Evolutionary conservation across 2,113 vertebrate species (phyloP).

Genomic region (Lates calcarifer): DNA sequence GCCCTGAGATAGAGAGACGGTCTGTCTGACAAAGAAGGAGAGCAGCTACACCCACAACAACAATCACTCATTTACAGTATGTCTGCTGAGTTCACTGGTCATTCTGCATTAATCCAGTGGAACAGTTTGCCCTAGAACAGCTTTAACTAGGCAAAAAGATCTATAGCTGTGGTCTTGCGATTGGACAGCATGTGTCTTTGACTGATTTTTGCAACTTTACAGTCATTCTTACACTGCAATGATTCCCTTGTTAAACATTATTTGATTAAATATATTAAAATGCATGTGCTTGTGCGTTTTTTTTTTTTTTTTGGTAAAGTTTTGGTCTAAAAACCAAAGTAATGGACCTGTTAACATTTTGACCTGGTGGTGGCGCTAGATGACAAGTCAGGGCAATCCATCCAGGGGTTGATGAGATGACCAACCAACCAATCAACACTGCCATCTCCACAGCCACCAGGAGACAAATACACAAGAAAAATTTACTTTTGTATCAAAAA

Average conservation of each 20-base stretch:
- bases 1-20: slow-evolving; percentile 27
- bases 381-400: not conserved
- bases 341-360: not conserved
- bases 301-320: not conserved
- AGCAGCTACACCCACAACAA: slow-evolving; percentile 19
- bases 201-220: not conserved
- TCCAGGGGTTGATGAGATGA: not conserved
- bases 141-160: too few species aligned
- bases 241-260: not conserved
- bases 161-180: too few species aligned
- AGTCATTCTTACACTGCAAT: not conserved
- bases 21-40: slow-evolving; percentile 18
- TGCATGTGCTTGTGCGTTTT: not conserved
- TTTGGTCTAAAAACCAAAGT: too few species aligned
- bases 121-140: too few species aligned
- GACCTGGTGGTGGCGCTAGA: not conserved
- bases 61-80: slow-evolving; percentile 10
- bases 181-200: not conserved
- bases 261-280: not conserved
- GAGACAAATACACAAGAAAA: not conserved
- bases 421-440: not conserved
- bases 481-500: slow-evolving; percentile 39
- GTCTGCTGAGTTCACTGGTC: not conserved
- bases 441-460: not conserved
- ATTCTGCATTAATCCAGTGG: not conserved